Conservation (phyloP, 2,113 vertebrate species). For the Macquaria ambigua region DNA sequence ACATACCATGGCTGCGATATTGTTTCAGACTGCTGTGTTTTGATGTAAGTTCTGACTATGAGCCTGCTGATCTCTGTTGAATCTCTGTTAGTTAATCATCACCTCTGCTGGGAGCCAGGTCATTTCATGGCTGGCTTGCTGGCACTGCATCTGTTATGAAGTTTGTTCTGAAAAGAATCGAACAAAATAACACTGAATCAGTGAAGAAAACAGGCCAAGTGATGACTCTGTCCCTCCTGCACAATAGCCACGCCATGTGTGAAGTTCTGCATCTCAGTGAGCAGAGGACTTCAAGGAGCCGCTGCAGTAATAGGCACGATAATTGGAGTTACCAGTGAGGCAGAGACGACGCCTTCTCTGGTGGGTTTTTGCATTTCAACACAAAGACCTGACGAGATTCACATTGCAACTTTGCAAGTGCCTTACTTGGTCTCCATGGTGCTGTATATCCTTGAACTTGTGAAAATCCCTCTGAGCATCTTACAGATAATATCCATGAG, state of each 20-base stretch:
- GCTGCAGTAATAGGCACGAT: slow-evolving; percentile 25
- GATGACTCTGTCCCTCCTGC: slow-evolving; percentile 17
- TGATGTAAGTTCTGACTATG: slow-evolving; percentile 12
- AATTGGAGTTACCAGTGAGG: slow-evolving; percentile 52
- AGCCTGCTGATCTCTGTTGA: slow-evolving; percentile 35
- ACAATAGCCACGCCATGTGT: slow-evolving; percentile 18
- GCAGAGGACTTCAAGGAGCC: slow-evolving; percentile 44
- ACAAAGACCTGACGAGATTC: slow-evolving; percentile 34
- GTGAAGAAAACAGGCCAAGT: slow-evolving; percentile 21
- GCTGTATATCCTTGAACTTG: slow-evolving; percentile 66
- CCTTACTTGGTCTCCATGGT: slow-evolving; percentile 36
- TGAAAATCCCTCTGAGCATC: slow-evolving; percentile 65
- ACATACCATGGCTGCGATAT: not conserved
- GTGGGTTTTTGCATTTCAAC: slow-evolving; percentile 48
- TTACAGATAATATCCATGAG: slow-evolving; percentile 66
- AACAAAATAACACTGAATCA: slow-evolving; percentile 40
- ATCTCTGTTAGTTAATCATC: slow-evolving; percentile 43
- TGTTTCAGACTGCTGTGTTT: slow-evolving; percentile 15
- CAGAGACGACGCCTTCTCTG: slow-evolving; percentile 38
- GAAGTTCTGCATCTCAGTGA: slow-evolving; percentile 39
- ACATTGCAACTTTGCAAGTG: slow-evolving; percentile 41
- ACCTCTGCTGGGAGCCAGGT: slow-evolving; percentile 46
- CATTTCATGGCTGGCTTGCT: slow-evolving; percentile 60
- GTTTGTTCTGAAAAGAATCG: slow-evolving; percentile 28
- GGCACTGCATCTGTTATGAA: slow-evolving; percentile 29